Percentiles rank a stretch among this genome's conserved stretches.
These are phyloP conservation scores for Neodontobutis hainanensis DNA, from an alignment of 2,113 vertebrate genomes.

Conservation along the genomic window DNA sequence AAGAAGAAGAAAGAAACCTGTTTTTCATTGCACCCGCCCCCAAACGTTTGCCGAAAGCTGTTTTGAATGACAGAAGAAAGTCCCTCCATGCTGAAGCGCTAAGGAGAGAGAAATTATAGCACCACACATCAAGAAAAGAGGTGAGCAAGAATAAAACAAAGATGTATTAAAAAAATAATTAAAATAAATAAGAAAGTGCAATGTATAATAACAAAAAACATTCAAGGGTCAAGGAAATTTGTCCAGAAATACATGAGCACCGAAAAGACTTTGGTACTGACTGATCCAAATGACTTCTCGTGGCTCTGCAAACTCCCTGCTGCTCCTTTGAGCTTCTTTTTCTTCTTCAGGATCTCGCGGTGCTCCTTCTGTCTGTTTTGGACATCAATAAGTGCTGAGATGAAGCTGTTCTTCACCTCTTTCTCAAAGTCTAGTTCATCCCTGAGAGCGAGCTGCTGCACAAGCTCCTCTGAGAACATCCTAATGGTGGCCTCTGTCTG, in stretches of 20 bases:
- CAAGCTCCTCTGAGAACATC: slow-evolving; percentile 90
- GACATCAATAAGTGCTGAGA: slow-evolving; percentile 94
- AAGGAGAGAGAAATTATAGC: slow-evolving; percentile 54
- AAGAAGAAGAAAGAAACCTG: slow-evolving; percentile 84
- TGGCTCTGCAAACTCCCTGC: slow-evolving; percentile 80
- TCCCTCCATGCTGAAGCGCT: slow-evolving; percentile 99
- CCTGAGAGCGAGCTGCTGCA: slow-evolving; percentile 90
- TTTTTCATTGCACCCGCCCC: slow-evolving; percentile 89
- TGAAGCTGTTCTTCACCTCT: slow-evolving; percentile 98
- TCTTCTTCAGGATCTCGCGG: slow-evolving; percentile 90
- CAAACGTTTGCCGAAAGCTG: slow-evolving; percentile 97
- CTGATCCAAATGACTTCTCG: slow-evolving; percentile 81
- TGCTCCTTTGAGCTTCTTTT: slow-evolving; percentile 86
- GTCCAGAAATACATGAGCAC: neutral
- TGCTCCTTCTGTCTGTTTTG: slow-evolving; percentile 96
- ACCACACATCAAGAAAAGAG: slow-evolving; percentile 34
- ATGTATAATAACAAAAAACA: neutral
- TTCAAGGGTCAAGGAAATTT: neutral
- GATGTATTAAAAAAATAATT: neutral
- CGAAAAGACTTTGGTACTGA: slow-evolving; percentile 44
- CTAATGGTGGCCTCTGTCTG: slow-evolving; percentile 87
- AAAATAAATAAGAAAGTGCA: neutral
- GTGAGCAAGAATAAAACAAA: slow-evolving; percentile 4
- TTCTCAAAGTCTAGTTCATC: slow-evolving; percentile 98
- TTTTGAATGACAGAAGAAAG: slow-evolving; percentile 97